phyloP scores from a whole-genome alignment of 1,140 invertebrate genomes.

The Dermatophagoides farinae region DNA sequence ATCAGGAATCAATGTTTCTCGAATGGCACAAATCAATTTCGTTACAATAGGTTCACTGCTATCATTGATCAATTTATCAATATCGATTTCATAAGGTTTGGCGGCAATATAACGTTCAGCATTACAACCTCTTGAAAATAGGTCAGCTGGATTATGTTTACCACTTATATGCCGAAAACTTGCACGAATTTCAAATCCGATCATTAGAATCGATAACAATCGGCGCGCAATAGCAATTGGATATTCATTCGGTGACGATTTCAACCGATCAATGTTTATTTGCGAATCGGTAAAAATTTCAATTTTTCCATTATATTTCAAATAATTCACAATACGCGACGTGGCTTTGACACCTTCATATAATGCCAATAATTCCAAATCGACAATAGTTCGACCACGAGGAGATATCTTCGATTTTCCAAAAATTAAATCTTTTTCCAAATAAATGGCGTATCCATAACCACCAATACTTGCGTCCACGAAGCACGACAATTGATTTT shows the following conservation, averaged over 20 bases:
- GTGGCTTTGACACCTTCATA: neutral
- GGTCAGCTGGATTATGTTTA: neutral
- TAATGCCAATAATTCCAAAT: neutral
- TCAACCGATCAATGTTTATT: neutral
- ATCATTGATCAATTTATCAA: neutral
- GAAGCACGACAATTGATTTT: too few relatives aligned
- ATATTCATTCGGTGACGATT: too few relatives aligned
- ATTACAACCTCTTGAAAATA: neutral
- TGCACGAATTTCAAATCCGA: neutral
- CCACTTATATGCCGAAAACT: neutral
- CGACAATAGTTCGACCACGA: neutral
- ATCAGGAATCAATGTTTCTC: neutral
- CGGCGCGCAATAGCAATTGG: neutral
- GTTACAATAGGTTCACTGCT: neutral
- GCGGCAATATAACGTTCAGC: neutral
- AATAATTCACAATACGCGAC: neutral
- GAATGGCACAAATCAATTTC: neutral
- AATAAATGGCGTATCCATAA: too few relatives aligned
- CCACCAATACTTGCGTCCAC: too few relatives aligned
- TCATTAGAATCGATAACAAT: neutral
- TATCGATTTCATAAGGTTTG: neutral
- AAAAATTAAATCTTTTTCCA: too few relatives aligned
- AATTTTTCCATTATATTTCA: neutral
- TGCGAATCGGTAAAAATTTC: neutral
- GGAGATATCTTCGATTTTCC: neutral